phyloP scores from a whole-genome alignment of 2,888 invertebrate genomes.

The Unio delphinus region DNA sequence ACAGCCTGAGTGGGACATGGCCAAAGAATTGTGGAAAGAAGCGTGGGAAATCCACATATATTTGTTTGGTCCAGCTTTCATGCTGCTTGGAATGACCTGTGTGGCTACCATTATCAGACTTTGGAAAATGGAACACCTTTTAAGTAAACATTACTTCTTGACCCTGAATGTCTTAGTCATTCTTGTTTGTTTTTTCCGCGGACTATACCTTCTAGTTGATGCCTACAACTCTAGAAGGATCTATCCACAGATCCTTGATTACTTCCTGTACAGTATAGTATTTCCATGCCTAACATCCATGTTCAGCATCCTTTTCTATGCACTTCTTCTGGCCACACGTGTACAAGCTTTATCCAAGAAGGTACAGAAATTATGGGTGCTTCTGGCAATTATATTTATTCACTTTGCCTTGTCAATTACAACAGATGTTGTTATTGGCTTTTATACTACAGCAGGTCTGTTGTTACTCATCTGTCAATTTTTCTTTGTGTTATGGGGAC shows the following conservation, averaged over 20 bases:
- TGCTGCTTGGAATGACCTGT: conserved; percentile 86
- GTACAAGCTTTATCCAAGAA: conserved; percentile 69
- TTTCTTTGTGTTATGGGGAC: conserved; percentile 88
- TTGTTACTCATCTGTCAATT: conserved; percentile 77
- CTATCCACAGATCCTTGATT: conserved; percentile 83
- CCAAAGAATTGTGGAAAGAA: conserved; percentile 74
- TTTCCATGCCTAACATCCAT: conserved; percentile 91
- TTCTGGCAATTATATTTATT: conserved; percentile 84
- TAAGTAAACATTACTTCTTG: conserved; percentile 90
- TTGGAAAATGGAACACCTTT: conserved; percentile 87
- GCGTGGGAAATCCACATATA: conserved; percentile 95
- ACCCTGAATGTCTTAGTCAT: conserved; percentile 88
- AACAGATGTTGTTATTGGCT: conserved; percentile 79
- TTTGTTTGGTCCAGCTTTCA: conserved; percentile 87
- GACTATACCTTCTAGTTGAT: conserved; percentile 91
- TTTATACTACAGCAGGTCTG: conserved; percentile 44
- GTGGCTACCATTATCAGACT: conserved; percentile 89
- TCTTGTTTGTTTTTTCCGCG: conserved; percentile 82
- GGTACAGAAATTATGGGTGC: conserved; percentile 83
- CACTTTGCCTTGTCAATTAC: conserved; percentile 87
- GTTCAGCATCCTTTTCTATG: conserved; percentile 89
- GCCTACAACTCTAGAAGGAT: conserved; percentile 90
- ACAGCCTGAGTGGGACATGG: conserved; percentile 63
- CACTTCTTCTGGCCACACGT: conserved; percentile 85
- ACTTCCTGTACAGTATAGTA: conserved; percentile 87